These are phyloP conservation scores for Ricordea florida DNA, from an alignment of 92 coral and sea anemone genomes.

Conservation along the genomic window DNA sequence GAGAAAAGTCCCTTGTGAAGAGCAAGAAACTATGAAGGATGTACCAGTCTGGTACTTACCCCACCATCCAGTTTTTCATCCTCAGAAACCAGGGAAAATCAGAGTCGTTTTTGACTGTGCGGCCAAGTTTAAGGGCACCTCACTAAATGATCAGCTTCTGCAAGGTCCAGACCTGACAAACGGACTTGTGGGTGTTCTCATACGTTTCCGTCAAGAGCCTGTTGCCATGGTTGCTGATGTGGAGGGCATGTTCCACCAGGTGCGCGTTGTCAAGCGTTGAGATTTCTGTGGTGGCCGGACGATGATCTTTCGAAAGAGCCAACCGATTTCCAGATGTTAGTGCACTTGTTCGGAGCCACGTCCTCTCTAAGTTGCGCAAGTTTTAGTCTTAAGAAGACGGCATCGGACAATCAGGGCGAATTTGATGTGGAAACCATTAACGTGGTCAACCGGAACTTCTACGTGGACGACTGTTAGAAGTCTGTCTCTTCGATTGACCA, in stretches of 20 bases:
- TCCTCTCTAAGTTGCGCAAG: neutral
- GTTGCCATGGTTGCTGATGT: neutral
- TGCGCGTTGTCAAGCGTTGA: neutral
- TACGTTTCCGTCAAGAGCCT: slow-evolving; percentile 53
- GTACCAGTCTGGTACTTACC: slow-evolving; percentile 55
- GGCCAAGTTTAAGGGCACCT: slow-evolving; percentile 25
- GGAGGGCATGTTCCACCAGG: neutral
- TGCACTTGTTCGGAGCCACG: neutral
- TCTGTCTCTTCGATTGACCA: neutral
- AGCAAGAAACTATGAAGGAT: neutral
- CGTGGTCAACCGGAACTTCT: neutral
- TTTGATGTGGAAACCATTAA: neutral
- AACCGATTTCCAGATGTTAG: neutral
- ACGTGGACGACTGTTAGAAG: slow-evolving; percentile 2
- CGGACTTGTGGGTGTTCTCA: slow-evolving; percentile 41
- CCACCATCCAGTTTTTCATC: slow-evolving; percentile 63
- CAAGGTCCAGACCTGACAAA: slow-evolving; percentile 67
- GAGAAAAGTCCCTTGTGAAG: slow-evolving; percentile 7
- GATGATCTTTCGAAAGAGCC: neutral
- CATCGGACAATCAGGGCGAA: neutral
- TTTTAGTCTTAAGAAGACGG: neutral
- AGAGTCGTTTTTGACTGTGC: slow-evolving; percentile 70
- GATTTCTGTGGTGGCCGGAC: neutral
- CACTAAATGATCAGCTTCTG: slow-evolving; percentile 46
- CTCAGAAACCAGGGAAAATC: slow-evolving; percentile 48